Evolutionary conservation across 92 coral and sea anemone genomes (phyloP), one percentile per base, ranked within the genome.

Genomic region (Desmophyllum pertusum): DNA sequence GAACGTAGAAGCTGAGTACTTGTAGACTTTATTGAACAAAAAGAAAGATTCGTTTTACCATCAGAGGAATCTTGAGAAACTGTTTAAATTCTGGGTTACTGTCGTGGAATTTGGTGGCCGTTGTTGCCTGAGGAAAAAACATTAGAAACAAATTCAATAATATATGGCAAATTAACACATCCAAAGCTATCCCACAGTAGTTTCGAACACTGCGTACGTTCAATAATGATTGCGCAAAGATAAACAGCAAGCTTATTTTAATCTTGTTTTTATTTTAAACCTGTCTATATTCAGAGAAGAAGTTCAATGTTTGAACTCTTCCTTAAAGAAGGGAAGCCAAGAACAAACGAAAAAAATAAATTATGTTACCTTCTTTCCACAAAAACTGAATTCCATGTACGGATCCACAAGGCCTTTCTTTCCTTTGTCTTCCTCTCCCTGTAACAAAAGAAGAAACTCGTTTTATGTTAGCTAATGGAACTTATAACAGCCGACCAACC

Each of bases 341-440:
- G 3, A 23, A 55, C 30, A 55, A 10, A 43, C 10, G 48, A 9
- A 25, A 27, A 25, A 25, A 59, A 25, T 2, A 27, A 57, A 36
- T 33, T 66, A 5, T 33, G 27, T 50, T 52, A 94, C 99, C 92
- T 93, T 89, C 84, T 97, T 97, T 36, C 99, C 99, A 82, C 98
- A 93, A 85, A 97, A 97, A 63, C 92, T 90, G 71, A 97, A 84
- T 80, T 87, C 93, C 27, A 95, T 86, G 74, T 88, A 97, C 21
- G 99, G 99, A 84, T 97, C 99, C 15, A 97, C 99, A 76, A 97
- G 88, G 57, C 89, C 91, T 70, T 94, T 91, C 36, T 71, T 31
- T n/a, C 90, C 90, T 66, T 88, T 76, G 17, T 71, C 85, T 61
- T 91, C 88, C 46, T 92, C 90, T 51, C 91, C 85, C 95, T 92